Conservation (phyloP, 2,113 vertebrate genomes). For the Tachysurus vachellii region DNA sequence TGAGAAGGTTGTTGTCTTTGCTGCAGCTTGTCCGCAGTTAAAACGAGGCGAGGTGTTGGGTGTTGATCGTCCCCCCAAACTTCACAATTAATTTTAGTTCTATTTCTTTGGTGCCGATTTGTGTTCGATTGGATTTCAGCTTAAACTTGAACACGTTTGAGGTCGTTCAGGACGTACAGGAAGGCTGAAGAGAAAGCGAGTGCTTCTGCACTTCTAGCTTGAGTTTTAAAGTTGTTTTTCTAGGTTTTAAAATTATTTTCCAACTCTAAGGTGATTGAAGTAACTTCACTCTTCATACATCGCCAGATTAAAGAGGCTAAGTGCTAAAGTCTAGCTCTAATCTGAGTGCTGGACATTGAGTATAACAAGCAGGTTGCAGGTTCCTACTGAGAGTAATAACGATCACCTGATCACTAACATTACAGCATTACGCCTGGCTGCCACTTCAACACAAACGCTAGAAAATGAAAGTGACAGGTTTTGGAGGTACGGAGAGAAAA, state of each 20-base stretch:
- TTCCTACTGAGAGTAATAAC: slow-evolving; percentile 24
- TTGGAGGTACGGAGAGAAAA: background rate
- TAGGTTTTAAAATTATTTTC: background rate
- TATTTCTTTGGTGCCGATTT: background rate
- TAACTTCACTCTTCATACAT: too few relatives aligned
- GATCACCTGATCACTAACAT: slow-evolving; percentile 20
- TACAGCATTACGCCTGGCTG: slow-evolving; percentile 12
- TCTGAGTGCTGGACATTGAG: background rate
- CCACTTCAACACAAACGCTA: background rate
- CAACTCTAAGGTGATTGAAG: too few relatives aligned
- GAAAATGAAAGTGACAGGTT: background rate
- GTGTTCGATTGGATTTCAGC: background rate
- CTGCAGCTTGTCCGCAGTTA: too few relatives aligned
- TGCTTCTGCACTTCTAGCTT: background rate
- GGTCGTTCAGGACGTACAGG: too few relatives aligned
- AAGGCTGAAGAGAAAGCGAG: too few relatives aligned
- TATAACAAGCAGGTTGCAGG: slow-evolving; percentile 14
- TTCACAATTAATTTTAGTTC: background rate
- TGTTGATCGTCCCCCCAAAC: background rate
- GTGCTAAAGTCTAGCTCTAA: background rate
- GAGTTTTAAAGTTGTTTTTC: background rate
- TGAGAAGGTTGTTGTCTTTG: background rate
- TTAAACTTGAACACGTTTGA: too few relatives aligned
- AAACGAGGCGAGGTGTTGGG: too few relatives aligned
- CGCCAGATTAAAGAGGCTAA: background rate